A percentile compares a stretch with the other conserved stretches of the same genome.
phyloP scores from a whole-genome alignment of 2,797 vertebrate species.

The Coregonus suidteri region DNA sequence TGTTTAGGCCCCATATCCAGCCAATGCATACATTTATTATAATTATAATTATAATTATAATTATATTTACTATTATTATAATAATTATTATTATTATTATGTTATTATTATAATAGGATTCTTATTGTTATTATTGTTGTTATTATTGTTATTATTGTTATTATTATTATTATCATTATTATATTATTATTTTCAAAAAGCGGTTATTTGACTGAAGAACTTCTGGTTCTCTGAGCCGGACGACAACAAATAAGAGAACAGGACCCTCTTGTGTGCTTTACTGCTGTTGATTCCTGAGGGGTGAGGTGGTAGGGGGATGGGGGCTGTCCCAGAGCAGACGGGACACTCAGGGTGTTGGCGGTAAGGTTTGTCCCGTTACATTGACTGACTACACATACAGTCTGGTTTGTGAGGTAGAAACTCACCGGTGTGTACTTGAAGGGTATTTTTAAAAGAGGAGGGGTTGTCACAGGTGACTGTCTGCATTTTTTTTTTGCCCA shows the following conservation, averaged over 20 bases:
- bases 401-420: background rate
- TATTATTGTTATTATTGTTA: too few species aligned
- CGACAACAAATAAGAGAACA: conserved; percentile 72
- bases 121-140: too few species aligned
- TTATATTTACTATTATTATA: too few species aligned
- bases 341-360: conserved; percentile 2
- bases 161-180: too few species aligned
- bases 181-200: conserved; percentile 58
- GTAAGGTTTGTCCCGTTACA: conserved; percentile 18
- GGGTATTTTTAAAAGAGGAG: background rate
- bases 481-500: background rate
- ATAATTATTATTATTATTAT: too few species aligned
- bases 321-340: conserved; percentile 6
- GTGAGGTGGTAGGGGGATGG: background rate
- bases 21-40: too few species aligned
- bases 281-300: conserved; percentile 44
- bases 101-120: too few species aligned
- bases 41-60: too few species aligned
- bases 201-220: conserved; percentile 69
- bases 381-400: background rate
- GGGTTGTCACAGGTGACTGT: background rate
- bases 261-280: conserved; percentile 63
- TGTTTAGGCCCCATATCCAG: too few species aligned
- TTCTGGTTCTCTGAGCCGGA: conserved; percentile 50
- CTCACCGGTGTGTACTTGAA: background rate